Base-by-base conservation (phyloP, 2,797 vertebrate genomes). In the Salmo trutta region DNA sequence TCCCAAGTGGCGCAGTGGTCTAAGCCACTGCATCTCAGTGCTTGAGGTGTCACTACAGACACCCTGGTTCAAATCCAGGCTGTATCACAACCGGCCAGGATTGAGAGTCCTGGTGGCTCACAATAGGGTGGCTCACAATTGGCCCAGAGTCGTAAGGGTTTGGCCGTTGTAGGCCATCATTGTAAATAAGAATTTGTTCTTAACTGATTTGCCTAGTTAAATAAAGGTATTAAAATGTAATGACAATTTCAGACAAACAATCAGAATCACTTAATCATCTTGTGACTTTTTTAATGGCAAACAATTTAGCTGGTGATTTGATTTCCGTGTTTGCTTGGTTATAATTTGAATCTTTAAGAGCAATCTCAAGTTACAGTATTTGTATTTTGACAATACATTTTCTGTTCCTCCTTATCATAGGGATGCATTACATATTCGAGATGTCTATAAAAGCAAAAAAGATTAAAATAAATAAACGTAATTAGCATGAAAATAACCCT, bases 401-500 rank as follows among this genome's bases (percentile, higher is more conserved):
- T 21, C 21, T 15, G 47, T 65, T 19, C 62, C 33, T 66, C 10
- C 10, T 47, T 3, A 17, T 24, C 15, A 51, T 29, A 16, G 24
- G 19, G 65, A 47, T 56, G 21, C 15, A 71, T 67, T 59, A 27
- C 80, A 54, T 79, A 75, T 52, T 47, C 41, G 2, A 47, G 41
- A 47, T 66, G 75, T 79, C 78, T 64, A 75, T 67, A 51, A 78
- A 83, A 85, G 71, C 67, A 56, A 65, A 47, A 47, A 47, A 47
- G 8, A 65, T 27, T n/a, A 15, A 73, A 74, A 74, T 71, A 76
- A 33, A 6, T 36, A 66, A 64, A 73, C 8, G 0, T 77, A 66
- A 76, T 82, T 79, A 86, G 76, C 78, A 52, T 73, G 12, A 69
- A 29, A 59, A 81, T 73, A 71, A 70, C 59, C 71, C 78, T 19